Base-by-base conservation (phyloP, 2,113 vertebrate species). In the Anser brachyrhynchus region DNA sequence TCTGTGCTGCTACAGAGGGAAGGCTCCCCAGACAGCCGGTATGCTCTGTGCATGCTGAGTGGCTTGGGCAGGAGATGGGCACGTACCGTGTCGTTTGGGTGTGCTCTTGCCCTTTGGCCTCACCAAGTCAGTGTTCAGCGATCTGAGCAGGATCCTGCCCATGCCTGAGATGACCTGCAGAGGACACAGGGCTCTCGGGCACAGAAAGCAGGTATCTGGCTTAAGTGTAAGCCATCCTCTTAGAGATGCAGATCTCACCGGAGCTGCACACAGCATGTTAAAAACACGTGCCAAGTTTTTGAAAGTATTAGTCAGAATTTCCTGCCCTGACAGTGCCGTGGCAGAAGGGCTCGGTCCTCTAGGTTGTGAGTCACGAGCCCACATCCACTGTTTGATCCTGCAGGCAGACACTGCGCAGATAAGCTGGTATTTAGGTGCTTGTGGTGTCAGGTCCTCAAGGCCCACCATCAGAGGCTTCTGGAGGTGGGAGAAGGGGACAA, bases 371-470 rank as follows among this genome's bases (percentile, higher is more conserved):
- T 88, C 10, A 7, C 17, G 69, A 83, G 64, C 51, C 57, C 23
- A n/a, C n/a, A 22, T 44, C 37, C 26, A 41, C 25, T 25, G 20
- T 58, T 35, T 18, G 77, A 92, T 44, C 73, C 69, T 51, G 54
- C 62, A n/a, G n/a, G 6, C 1, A 2, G n/a, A 21, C n/a, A 51
- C 11, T 3, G 0, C 13, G 41, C 77, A 26, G 26, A 84, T 57
- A 61, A 61, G 33, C 2, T 2, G 16, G 16, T 44, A 5, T 70
- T 87, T 10, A 54, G 26, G 44, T 73, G 35, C 55, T 73, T 37
- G 21, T 62, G 8, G 1, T 31, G 10, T 19, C 79, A 69, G 49
- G 39, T 78, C 26, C 22, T 87, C 65, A 51, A 28, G 71, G 26
- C 39, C 31, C 62, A n/a, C 35, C 28, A 25, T 51, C 41, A 28